phyloP scores from a whole-genome alignment of 2,797 vertebrate species.

The Zenarchopterus dispar region DNA sequence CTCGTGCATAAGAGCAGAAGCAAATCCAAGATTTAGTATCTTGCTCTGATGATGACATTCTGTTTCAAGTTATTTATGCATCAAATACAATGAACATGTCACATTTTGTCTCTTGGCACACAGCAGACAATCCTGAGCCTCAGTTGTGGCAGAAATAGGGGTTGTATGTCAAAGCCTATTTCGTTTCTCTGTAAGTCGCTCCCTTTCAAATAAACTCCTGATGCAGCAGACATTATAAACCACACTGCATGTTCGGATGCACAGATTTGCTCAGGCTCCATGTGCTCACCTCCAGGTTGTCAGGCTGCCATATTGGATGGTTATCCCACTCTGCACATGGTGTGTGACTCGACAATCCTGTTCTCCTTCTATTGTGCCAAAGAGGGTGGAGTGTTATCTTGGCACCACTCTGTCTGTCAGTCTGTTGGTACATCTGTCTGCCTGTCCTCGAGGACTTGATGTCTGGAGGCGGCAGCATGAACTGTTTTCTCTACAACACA shows the following conservation, averaged over 20 bases:
- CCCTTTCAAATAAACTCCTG: constrained; percentile 11
- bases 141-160: background rate
- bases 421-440: constrained; percentile 55
- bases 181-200: constrained; percentile 5
- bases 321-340: constrained; percentile 32
- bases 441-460: constrained; percentile 39
- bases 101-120: background rate
- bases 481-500: constrained; percentile 25
- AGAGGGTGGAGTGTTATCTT: constrained; percentile 41
- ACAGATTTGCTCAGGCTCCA: constrained; percentile 29
- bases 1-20: too few species aligned
- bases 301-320: constrained; percentile 16
- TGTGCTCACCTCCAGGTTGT: constrained; percentile 36
- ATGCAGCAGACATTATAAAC: constrained; percentile 1
- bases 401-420: constrained; percentile 58
- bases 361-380: constrained; percentile 39
- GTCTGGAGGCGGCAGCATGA: constrained; percentile 39
- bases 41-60: too few species aligned
- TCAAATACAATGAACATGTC: background rate
- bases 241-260: constrained; percentile 1
- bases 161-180: background rate
- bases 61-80: too few species aligned
- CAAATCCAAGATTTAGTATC: too few species aligned
- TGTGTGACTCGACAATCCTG: constrained; percentile 42
- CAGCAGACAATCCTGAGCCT: background rate